Percentiles rank a stretch among this genome's conserved stretches.
phyloP scores from a whole-genome alignment of 2,797 vertebrate species.

The Adrianichthys oophorus region DNA sequence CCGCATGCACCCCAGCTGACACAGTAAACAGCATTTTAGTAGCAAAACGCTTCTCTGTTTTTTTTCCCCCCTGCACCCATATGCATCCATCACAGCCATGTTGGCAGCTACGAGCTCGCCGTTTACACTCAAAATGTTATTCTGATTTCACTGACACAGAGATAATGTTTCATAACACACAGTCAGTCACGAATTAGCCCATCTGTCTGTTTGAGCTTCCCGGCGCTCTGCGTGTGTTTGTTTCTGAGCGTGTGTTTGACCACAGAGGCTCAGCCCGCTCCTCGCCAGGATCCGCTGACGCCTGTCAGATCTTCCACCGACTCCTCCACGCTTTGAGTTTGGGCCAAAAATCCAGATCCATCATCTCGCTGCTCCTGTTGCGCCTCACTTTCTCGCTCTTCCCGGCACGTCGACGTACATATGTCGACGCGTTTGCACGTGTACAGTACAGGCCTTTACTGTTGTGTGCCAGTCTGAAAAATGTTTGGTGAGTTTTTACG shows the following conservation, averaged over 20 bases:
- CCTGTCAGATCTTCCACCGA: conserved; percentile 70
- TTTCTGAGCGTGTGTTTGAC: conserved; percentile 48
- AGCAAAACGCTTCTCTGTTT: conserved; percentile 8
- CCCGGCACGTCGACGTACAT: conserved; percentile 44
- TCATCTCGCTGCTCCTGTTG: conserved; percentile 49
- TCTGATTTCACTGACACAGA: conserved; percentile 75
- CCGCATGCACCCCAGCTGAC: conserved; percentile 36
- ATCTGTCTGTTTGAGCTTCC: conserved; percentile 71
- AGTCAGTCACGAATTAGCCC: conserved; percentile 74
- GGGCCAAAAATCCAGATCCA: conserved; percentile 63
- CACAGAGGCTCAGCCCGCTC: conserved; percentile 53
- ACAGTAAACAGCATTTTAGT: conserved; percentile 48
- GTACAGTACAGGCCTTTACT: conserved; percentile 3
- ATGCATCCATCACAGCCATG: conserved; percentile 54
- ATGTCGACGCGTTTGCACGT: conserved; percentile 42
- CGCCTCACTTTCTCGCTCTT: conserved; percentile 45
- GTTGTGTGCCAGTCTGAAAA: too few relatives aligned
- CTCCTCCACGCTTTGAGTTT: conserved; percentile 62
- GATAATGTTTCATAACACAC: conserved; percentile 78
- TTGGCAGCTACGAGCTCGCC: conserved; percentile 52
- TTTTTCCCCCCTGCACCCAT: conserved; percentile 31
- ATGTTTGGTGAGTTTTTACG: too few relatives aligned
- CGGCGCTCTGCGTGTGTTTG: conserved; percentile 30
- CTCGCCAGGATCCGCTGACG: conserved; percentile 59
- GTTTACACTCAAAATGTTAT: conserved; percentile 70